Evolutionary conservation across 2,113 vertebrate genomes (phyloP), one percentile per base, ranked within the genome.

Genomic region (Cromileptes altivelis): DNA sequence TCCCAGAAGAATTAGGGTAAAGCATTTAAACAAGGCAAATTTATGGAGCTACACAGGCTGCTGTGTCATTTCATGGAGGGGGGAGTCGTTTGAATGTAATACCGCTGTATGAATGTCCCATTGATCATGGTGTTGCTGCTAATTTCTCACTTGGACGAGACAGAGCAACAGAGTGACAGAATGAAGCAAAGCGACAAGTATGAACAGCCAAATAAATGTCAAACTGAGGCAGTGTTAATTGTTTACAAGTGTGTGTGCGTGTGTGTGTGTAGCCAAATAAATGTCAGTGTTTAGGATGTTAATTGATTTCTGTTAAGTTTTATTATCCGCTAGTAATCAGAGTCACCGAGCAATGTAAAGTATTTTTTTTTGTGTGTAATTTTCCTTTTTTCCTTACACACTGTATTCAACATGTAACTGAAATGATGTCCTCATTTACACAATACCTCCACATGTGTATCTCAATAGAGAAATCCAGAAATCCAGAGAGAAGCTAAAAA

Each of bases 141-240:
- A 81, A 77, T 92, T 93, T 90, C 87, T 93, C 89, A 91, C 76
- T 55, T 62, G 73, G 80, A 87, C 70, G 65, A 76, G 91, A 87
- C 81, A 53, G 71, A 86, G 65, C 23, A 71, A 86, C 81, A 81
- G 80, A 90, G 70, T 78, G 74, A 86, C 81, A 81, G 80, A 90
- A 67, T 78, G 84, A 85, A 82, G 84, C 77, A 81, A 85, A 81
- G 85, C 70, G 17, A 67, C 47, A 70, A 81, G 84, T 70, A 84
- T 65, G 76, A 86, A 87, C 80, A 25, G 86, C 86, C 91, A 90
- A 92, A 91, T 92, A 91, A 93, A 92, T 91, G 90, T 91, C 89
- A 91, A 63, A 78, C 72, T 70, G 76, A 86, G 75, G 78, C 75
- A 90, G 65, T 86, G 87, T 78, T 91, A 89, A 92, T 91, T 73